Conservation (phyloP, 2,797 vertebrate genomes). For the Liasis olivaceus region DNA sequence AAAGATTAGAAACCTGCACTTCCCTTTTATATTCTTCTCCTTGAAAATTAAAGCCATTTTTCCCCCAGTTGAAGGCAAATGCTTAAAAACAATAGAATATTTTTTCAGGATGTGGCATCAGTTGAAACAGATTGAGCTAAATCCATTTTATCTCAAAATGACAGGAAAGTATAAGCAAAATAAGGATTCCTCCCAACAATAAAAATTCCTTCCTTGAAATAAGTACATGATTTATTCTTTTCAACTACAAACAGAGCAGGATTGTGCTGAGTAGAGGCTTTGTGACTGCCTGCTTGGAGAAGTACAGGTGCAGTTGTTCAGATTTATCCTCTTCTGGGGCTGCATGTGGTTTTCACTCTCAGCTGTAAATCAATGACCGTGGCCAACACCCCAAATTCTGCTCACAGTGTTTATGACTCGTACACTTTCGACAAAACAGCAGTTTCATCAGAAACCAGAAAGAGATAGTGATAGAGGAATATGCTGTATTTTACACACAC, state of each 20-base stretch:
- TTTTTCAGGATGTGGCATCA: not conserved
- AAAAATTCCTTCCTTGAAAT: slow-evolving; percentile 62
- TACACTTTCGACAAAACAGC: slow-evolving; percentile 31
- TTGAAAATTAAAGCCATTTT: not conserved
- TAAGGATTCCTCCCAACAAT: slow-evolving; percentile 57
- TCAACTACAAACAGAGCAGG: slow-evolving; percentile 62
- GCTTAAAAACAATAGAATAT: not conserved
- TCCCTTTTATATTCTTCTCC: not conserved
- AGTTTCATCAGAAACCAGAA: slow-evolving; percentile 34
- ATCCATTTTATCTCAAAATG: slow-evolving; percentile 26
- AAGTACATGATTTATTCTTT: slow-evolving; percentile 68
- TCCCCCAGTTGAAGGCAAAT: not conserved
- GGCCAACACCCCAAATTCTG: slow-evolving; percentile 54
- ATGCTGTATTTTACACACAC: slow-evolving; percentile 33
- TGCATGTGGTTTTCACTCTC: slow-evolving; percentile 66
- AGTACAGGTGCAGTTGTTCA: slow-evolving; percentile 70
- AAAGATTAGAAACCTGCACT: not conserved
- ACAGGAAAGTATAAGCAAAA: slow-evolving; percentile 52
- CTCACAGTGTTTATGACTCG: slow-evolving; percentile 55
- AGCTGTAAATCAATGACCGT: slow-evolving; percentile 71
- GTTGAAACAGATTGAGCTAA: slow-evolving; percentile 10
- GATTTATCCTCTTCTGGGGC: slow-evolving; percentile 57
- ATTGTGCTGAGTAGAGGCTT: slow-evolving; percentile 72
- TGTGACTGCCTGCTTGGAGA: slow-evolving; percentile 64
- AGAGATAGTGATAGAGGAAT: slow-evolving; percentile 47